Base-by-base conservation (phyloP, 1,140 invertebrate genomes). In the Micrasema minimum region DNA sequence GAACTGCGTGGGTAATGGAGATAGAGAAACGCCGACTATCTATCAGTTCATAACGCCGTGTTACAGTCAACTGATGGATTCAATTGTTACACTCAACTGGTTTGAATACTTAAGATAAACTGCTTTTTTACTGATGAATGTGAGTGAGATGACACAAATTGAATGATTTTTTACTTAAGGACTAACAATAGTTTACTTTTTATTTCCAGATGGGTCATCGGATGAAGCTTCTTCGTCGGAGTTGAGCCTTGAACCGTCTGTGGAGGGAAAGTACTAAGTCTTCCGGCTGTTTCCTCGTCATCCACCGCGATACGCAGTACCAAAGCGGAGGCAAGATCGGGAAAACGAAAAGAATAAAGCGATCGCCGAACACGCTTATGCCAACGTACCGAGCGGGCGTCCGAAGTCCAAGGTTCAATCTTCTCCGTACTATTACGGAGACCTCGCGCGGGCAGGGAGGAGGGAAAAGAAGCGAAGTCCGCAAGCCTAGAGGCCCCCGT, bases 371-470 rank as follows among this genome's bases (percentile, higher is more conserved):
- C 70, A 78, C 79, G 23, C 71, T 62, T 73, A 79, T 78, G 69
- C 78, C 77, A 37, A 80, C 80, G 59, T 64, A 26, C 81, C 81
- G 78, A 82, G 62, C 76, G 78, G 37, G 38, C 59, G 53, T 1
- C 45, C 79, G 79, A 72, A 80, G 81, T 79, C 79, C 35, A 88
- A 86, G 79, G 86, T 90, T n/a, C 90, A 92, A 76, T 90, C 90
- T 2, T 92, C 91, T 20, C 90, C 91, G 1, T 92, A 92, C 75
- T 92, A 92, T 76, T 92, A 92, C 86, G 90, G 89, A 0, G 91
- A 92, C 78, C 77, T 93, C 12, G 80, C 81, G 1, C 78, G 82
- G 4, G 82, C 82, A 68, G 79, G 87, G 18, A n/a, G n/a, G n/a
- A n/a, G n/a, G n/a, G n/a, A n/a, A n/a, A n/a, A n/a, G n/a, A n/a